A percentile compares a stretch with the other conserved stretches of the same genome.
Evolutionary conservation across 2,113 vertebrate genomes (phyloP).

Genomic region (Nasalis larvatus): DNA sequence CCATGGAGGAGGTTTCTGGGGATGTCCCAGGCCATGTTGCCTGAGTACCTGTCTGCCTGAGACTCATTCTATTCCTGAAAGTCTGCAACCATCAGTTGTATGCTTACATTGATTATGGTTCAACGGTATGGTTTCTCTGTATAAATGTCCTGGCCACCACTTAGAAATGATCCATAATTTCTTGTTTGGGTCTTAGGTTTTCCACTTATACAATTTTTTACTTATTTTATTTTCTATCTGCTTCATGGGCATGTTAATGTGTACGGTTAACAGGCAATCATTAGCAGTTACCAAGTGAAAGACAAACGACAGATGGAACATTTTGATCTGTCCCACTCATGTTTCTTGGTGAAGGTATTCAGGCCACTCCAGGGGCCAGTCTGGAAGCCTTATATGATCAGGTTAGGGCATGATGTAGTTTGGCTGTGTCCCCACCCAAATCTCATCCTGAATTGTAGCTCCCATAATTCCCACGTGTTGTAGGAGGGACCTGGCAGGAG

Average conservation of each 20-base stretch:
- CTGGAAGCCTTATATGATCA: not conserved
- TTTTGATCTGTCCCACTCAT: not conserved
- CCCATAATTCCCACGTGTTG: too few relatives aligned
- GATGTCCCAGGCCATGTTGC: accelerated
- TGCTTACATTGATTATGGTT: not conserved
- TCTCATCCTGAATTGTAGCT: too few relatives aligned
- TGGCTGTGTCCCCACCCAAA: too few relatives aligned
- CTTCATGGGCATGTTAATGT: not conserved
- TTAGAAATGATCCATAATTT: not conserved
- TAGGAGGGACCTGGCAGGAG: too few relatives aligned
- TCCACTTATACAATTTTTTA: not conserved
- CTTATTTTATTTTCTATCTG: not conserved
- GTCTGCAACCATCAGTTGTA: not conserved
- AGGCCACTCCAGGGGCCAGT: not conserved
- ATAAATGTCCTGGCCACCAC: not conserved
- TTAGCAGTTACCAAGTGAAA: not conserved
- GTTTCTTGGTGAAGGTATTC: not conserved
- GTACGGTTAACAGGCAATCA: not conserved
- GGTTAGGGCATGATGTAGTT: not conserved
- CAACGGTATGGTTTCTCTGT: not conserved
- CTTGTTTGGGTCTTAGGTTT: not conserved
- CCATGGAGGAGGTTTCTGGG: not conserved
- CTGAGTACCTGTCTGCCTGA: not conserved
- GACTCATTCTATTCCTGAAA: not conserved
- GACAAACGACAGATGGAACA: not conserved